Evolutionary conservation across 2,888 invertebrate genomes (phyloP).

Genomic region (Pristionchus japonicus): DNA sequence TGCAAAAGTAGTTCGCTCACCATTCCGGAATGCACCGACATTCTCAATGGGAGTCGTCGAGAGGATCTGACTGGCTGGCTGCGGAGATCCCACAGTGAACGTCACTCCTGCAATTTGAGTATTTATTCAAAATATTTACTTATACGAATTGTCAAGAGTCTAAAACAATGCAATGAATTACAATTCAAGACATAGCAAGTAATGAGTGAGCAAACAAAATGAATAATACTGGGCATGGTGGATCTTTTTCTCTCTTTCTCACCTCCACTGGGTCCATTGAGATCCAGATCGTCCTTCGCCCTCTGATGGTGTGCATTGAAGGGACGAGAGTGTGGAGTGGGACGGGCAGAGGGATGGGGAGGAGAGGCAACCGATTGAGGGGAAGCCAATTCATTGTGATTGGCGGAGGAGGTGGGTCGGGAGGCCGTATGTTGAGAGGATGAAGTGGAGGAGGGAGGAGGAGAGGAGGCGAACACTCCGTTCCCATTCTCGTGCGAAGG

Average conservation of each 20-base stretch:
- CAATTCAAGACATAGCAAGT: too few species aligned
- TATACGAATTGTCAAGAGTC: too few species aligned
- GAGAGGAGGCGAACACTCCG: neutral
- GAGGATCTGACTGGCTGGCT: neutral
- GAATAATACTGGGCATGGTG: neutral
- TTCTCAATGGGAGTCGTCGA: constrained; percentile 37
- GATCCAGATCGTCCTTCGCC: constrained; percentile 19
- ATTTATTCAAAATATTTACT: too few species aligned
- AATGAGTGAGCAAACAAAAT: too few species aligned
- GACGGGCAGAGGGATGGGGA: neutral
- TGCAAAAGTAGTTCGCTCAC: too few species aligned
- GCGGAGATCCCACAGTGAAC: constrained; percentile 30
- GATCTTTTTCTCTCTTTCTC: neutral
- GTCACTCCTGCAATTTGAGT: constrained; percentile 12
- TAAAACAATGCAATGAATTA: too few species aligned
- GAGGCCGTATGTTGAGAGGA: neutral
- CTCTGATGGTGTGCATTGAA: neutral
- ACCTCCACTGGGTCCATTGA: constrained; percentile 4
- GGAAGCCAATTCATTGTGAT: neutral
- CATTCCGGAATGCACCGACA: neutral
- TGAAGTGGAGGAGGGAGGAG: neutral
- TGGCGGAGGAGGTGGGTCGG: neutral
- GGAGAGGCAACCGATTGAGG: neutral
- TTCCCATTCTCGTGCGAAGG: neutral
- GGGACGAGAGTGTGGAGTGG: neutral